phyloP scores from a whole-genome alignment of 2,888 invertebrate species.

The Idaea aversata region DNA sequence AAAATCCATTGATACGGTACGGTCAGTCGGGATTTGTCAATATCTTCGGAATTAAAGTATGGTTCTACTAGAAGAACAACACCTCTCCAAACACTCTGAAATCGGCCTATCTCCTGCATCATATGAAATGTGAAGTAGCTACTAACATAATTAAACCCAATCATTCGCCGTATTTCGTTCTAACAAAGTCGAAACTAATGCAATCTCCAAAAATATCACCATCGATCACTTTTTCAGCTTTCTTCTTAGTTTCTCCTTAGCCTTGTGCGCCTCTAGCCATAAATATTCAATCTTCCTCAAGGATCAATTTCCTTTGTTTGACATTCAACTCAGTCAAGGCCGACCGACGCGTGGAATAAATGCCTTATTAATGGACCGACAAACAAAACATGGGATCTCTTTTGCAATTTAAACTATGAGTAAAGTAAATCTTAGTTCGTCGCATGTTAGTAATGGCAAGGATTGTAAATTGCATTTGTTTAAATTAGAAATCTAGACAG shows the following conservation, averaged over 20 bases:
- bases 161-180: too few species aligned
- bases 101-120: too few species aligned
- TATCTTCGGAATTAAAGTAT: too few species aligned
- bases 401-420: not conserved
- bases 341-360: conserved; percentile 11
- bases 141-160: too few species aligned
- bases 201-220: too few species aligned
- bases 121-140: too few species aligned
- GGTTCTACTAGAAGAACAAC: too few species aligned
- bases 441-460: not conserved
- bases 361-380: conserved; percentile 5
- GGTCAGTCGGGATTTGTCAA: too few species aligned
- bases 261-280: conserved; percentile 8
- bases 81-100: too few species aligned
- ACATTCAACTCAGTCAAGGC: conserved; percentile 23
- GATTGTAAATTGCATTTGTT: not conserved
- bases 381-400: not conserved
- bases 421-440: too few species aligned
- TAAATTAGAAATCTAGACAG: not conserved
- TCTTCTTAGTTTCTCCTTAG: conserved; percentile 1
- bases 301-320: not conserved
- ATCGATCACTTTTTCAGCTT: not conserved
- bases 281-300: conserved; percentile 2
- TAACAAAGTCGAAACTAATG: too few species aligned
- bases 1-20: too few species aligned